Conservation (phyloP, 2,888 invertebrate genomes). For the Synergus japonicus region DNA sequence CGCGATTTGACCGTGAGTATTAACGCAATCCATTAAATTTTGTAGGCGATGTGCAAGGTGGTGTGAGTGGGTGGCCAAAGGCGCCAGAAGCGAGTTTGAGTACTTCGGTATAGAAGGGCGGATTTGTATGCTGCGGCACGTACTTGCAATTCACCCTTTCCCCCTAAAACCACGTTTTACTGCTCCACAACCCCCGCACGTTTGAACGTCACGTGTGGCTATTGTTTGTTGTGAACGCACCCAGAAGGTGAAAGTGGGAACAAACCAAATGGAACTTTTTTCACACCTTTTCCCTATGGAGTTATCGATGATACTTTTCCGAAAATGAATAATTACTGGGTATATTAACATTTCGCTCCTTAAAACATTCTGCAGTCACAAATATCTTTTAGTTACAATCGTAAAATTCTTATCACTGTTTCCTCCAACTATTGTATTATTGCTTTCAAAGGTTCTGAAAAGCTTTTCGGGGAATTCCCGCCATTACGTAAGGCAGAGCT, state of each 20-base stretch:
- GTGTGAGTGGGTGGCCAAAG: constrained; percentile 40
- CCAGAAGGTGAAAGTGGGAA: constrained; percentile 19
- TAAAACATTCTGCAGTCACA: no score
- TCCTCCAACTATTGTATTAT: no score
- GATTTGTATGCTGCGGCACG: constrained; percentile 73
- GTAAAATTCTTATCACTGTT: no score
- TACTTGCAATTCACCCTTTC: constrained; percentile 72
- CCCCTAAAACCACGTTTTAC: constrained; percentile 42
- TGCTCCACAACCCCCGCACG: constrained; percentile 50
- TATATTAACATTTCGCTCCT: background rate
- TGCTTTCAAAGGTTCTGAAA: no score
- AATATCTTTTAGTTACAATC: no score
- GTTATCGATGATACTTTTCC: constrained; percentile 4
- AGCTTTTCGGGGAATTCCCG: no score
- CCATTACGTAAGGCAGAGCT: no score
- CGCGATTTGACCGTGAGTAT: constrained; percentile 68
- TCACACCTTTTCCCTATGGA: background rate
- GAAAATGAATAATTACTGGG: background rate
- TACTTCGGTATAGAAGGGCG: constrained; percentile 46
- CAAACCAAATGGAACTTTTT: background rate
- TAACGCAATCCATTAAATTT: constrained; percentile 66
- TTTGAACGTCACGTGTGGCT: constrained; percentile 58
- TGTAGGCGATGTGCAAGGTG: constrained; percentile 50
- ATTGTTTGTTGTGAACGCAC: constrained; percentile 61
- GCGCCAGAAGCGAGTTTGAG: constrained; percentile 9